A percentile compares a stretch with the other conserved stretches of the same genome.
phyloP scores from a whole-genome alignment of 2,113 vertebrate genomes.

The Myotis lucifugus region DNA sequence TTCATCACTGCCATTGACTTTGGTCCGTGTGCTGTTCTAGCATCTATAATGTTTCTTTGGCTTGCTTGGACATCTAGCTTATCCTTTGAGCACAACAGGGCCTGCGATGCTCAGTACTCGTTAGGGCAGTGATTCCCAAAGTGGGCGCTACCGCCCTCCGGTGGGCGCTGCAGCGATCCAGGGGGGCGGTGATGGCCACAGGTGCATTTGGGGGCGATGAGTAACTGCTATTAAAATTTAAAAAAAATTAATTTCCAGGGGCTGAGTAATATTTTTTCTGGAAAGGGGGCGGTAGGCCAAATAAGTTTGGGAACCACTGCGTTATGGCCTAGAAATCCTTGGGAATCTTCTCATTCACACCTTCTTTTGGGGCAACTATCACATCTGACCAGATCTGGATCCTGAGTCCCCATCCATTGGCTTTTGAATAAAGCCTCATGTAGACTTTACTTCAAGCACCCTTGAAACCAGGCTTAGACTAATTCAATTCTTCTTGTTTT shows the following conservation, averaged over 20 bases:
- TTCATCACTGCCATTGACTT: not conserved
- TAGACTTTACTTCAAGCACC: not conserved
- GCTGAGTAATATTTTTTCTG: too few species aligned
- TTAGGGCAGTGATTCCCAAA: too few species aligned
- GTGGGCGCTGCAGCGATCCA: too few species aligned
- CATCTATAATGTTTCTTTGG: not conserved
- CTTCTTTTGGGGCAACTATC: not conserved
- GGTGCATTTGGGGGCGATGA: too few species aligned
- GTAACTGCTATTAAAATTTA: too few species aligned
- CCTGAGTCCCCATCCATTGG: not conserved
- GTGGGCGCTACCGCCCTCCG: too few species aligned
- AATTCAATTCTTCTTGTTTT: not conserved
- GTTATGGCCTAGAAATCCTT: not conserved
- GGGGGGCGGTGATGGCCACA: too few species aligned
- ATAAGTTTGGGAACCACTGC: too few species aligned
- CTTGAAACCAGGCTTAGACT: not conserved
- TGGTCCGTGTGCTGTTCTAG: not conserved
- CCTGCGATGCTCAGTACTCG: not conserved
- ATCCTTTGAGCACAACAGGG: not conserved
- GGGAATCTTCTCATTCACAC: not conserved
- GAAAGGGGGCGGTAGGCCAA: too few species aligned
- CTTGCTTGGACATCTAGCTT: not conserved
- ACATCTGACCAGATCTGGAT: not conserved
- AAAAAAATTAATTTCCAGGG: too few species aligned
- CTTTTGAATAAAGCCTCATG: not conserved